Base-by-base conservation (phyloP, 1,140 invertebrate species). In the Oppia nitens region DNA sequence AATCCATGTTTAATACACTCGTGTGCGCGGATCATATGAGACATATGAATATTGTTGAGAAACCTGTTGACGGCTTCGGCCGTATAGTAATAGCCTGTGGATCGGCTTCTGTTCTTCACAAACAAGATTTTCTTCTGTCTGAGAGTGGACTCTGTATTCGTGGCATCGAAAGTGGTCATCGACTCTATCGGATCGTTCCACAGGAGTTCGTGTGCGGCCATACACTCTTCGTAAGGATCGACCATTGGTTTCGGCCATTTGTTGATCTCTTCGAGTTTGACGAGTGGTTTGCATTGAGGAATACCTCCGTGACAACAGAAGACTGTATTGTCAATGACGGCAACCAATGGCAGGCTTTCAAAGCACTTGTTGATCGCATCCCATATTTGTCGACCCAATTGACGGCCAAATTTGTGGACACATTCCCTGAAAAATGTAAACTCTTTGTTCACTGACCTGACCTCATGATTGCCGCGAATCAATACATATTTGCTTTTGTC, bases 221-320 rank as follows among this genome's bases (percentile, higher is more conserved):
- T 71, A 69, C 79, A 81, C 66, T 82, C 75, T 4, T 72, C 68
- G 58, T 83, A 78, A 0, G 82, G 82, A 29, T 79, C 72, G 17
- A 70, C 66, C 45, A 85, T 67, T 1, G 80, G 80, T 40, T 74
- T 71, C 0, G 81, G 81, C 60, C 84, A 79, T 32, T 76, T 74
- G 64, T 68, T 53, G 69, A 80, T 68, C 23, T 57, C 24, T 75
- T 68, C 77, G 74, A 80, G 48, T 48, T 14, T 32, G 69, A 79
- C 67, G 26, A 53, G 26, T 6, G 81, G 78, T 6, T 26, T 27
- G 11, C 80, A 78, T 12, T 80, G 79, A 14, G 82, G 81, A 50
- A 84, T 81, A 4, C 83, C 83, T 21, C 83, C 83, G 71, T 85
- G 83, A 55, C 78, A 80, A 72, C 82, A 84, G 67, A 83, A 83